These are phyloP conservation scores for Bimastos eiseni DNA, from an alignment of 2,888 invertebrate species.

Conservation along the genomic window DNA sequence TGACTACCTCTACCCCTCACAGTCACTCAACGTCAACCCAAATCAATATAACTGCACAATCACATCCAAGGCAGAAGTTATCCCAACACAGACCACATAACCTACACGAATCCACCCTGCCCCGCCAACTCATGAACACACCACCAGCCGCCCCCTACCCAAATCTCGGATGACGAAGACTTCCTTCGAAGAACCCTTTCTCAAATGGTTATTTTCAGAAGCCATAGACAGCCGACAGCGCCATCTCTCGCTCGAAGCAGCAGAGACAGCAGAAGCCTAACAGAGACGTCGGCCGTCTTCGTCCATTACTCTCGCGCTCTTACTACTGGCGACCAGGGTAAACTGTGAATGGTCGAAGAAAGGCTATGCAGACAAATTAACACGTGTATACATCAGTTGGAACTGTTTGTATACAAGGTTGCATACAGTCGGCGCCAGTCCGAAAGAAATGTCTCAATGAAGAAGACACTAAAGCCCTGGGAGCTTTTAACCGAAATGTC, in stretches of 20 bases:
- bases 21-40: not conserved
- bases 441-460: not conserved
- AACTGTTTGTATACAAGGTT: not conserved
- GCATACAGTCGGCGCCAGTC: not conserved
- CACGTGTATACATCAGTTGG: slow-evolving; percentile 4
- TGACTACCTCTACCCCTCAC: not conserved
- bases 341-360: not conserved
- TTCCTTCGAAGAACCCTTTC: not conserved
- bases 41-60: slow-evolving; percentile 13
- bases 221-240: not conserved
- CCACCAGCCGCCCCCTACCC: not conserved
- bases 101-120: not conserved
- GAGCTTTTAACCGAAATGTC: not conserved
- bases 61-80: not conserved
- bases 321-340: not conserved
- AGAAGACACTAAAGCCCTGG: not conserved
- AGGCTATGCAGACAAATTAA: not conserved
- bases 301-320: not conserved
- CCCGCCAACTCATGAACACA: not conserved
- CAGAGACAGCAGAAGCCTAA: not conserved
- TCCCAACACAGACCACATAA: not conserved
- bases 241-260: not conserved
- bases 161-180: not conserved
- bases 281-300: not conserved
- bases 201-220: not conserved